Evolutionary conservation across 2,888 invertebrate genomes (phyloP), one percentile per base, ranked within the genome.

Genomic region (Ctena decussata): DNA sequence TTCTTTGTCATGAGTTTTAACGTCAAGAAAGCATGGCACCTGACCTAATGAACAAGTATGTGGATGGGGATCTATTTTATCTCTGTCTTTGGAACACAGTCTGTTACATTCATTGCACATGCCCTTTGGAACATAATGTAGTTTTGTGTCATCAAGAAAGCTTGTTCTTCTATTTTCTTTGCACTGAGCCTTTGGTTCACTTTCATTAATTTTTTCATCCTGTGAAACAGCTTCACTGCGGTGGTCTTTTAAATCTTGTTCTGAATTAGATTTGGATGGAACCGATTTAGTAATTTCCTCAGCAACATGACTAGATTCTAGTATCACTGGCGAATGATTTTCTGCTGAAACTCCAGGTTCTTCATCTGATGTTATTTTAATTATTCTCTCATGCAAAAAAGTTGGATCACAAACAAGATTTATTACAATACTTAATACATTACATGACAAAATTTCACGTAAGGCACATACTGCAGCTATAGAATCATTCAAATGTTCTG

Each of bases 361-460:
- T 73, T 93, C 89, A 53, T 93, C 90, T 0, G 93, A 92, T 32
- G 91, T 90, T 41, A 93, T 86, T 72, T 86, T 82, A 37, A 93
- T 90, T 5, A 93, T 83, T 69, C 83, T 89, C 84, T 93, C 92
- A 90, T 92, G 91, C 27, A 94, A 83, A 89, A 93, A 94, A 72
- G 92, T 91, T 24, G 93, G 82, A 60, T 91, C 87, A 39, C 90
- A 89, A 6, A 94, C 70, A 78, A 91, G 84, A 27, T 89, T 82
- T 44, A 93, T 84, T 35, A 93, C 74, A 72, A 90, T 89, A 44
- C 90, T 86, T 60, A 93, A 80, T 27, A 93, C 83, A 82, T 93
- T 93, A n/a, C 75, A 89, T 30, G 91, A 88, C 15, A 93, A 74
- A 49, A 94, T 92, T 57, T 88, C 88, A 71, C 85, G 84, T 74